These are phyloP conservation scores for Zapornia atra DNA, from an alignment of 2,113 vertebrate genomes.

Conservation along the genomic window DNA sequence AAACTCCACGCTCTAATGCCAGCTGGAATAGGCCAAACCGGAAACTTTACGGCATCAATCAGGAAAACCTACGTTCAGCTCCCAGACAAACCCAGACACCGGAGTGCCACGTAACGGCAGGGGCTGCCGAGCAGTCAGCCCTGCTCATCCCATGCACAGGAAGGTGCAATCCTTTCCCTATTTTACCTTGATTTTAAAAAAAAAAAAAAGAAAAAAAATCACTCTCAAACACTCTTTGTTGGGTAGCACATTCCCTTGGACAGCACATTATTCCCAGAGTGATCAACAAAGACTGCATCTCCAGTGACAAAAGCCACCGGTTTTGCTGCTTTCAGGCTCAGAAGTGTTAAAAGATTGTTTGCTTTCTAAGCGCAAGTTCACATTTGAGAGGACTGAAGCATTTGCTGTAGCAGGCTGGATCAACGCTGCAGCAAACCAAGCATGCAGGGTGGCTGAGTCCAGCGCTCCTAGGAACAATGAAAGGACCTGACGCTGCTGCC, in stretches of 20 bases:
- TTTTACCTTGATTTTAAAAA: background rate
- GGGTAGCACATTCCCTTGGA: background rate
- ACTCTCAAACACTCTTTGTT: background rate
- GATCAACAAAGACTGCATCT: background rate
- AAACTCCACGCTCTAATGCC: background rate
- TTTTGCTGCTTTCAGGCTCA: slow-evolving; percentile 8
- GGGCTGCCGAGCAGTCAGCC: background rate
- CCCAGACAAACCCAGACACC: background rate
- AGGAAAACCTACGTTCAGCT: background rate
- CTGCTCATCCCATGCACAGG: background rate
- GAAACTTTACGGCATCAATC: background rate
- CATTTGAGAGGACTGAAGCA: slow-evolving; percentile 21
- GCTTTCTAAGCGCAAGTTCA: slow-evolving; percentile 15
- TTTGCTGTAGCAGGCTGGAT: slow-evolving; percentile 12
- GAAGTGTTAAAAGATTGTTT: slow-evolving; percentile 9
- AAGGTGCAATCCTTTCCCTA: background rate
- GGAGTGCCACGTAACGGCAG: background rate
- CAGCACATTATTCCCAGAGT: background rate
- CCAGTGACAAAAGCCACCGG: slow-evolving; percentile 25
- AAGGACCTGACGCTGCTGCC: background rate
- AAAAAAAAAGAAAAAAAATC: background rate
- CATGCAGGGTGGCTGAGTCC: background rate
- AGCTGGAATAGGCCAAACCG: background rate
- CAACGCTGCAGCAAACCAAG: slow-evolving; percentile 9
- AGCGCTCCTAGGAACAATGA: background rate